These are phyloP conservation scores for Dioctria linearis DNA, from an alignment of 2,888 invertebrate species.

Conservation along the genomic window DNA sequence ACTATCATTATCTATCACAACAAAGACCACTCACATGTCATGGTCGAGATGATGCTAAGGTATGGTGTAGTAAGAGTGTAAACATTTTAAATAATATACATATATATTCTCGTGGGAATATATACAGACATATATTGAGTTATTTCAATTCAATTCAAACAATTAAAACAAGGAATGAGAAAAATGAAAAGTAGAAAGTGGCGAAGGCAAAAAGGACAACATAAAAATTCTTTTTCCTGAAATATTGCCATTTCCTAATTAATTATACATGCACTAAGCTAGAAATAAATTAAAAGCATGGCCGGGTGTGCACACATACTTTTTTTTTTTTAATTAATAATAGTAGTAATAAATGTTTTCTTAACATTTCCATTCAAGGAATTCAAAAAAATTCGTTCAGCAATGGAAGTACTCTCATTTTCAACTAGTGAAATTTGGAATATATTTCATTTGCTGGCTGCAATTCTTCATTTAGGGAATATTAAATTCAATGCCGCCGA, in stretches of 20 bases:
- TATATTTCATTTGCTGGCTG: constrained; percentile 87
- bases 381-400: constrained; percentile 89
- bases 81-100: background rate
- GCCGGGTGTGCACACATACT: too few species aligned
- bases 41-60: constrained; percentile 84
- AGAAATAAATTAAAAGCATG: too few species aligned
- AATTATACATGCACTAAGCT: too few species aligned
- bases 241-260: too few species aligned
- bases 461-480: constrained; percentile 93
- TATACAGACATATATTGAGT: too few species aligned
- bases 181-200: too few species aligned
- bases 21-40: constrained; percentile 84
- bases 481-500: constrained; percentile 84
- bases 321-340: too few species aligned
- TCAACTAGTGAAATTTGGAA: constrained; percentile 87
- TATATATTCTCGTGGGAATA: background rate
- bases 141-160: background rate
- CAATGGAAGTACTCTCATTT: constrained; percentile 94
- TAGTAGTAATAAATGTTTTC: too few species aligned
- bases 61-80: constrained; percentile 23
- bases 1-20: constrained; percentile 87
- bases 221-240: too few species aligned
- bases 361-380: constrained; percentile 70
- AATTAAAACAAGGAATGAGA: background rate
- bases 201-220: too few species aligned